phyloP scores from a whole-genome alignment of 1,140 invertebrate species.

The Tribolium madens region DNA sequence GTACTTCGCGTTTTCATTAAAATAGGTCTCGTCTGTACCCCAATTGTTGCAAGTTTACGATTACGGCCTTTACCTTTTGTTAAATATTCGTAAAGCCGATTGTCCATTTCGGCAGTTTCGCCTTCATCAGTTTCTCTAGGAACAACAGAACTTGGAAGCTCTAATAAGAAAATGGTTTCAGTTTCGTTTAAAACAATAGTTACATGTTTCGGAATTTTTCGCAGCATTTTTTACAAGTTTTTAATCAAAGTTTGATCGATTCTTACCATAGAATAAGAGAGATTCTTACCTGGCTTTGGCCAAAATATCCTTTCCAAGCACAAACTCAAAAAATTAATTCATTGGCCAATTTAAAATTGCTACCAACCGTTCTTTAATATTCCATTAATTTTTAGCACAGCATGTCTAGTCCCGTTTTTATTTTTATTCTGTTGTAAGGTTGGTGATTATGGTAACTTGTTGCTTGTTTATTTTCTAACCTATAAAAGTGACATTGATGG shows the following conservation, averaged over 20 bases:
- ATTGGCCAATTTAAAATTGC: too few relatives aligned
- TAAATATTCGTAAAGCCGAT: conserved; percentile 75
- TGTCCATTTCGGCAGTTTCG: conserved; percentile 69
- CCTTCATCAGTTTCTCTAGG: conserved; percentile 71
- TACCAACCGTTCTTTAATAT: too few relatives aligned
- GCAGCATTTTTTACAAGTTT: too few relatives aligned
- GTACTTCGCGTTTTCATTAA: conserved; percentile 74
- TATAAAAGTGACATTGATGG: not conserved
- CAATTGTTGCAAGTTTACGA: conserved; percentile 72
- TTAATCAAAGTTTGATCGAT: not conserved
- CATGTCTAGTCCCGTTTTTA: too few relatives aligned
- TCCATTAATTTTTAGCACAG: too few relatives aligned
- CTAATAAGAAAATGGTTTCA: conserved; percentile 74
- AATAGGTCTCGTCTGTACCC: conserved; percentile 74
- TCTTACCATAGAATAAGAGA: too few relatives aligned
- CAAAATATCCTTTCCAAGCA: too few relatives aligned
- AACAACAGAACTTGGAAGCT: conserved; percentile 73
- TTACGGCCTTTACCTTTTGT: conserved; percentile 73
- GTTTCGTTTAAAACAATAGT: conserved; percentile 76
- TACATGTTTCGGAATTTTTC: conserved; percentile 67
- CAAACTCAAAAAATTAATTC: too few relatives aligned
- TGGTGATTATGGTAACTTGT: not conserved
- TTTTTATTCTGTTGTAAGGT: not conserved
- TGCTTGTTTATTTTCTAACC: not conserved
- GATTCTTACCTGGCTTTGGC: too few relatives aligned